Base-by-base conservation (phyloP, 2,797 vertebrate species). In the Carcharodon carcharias region DNA sequence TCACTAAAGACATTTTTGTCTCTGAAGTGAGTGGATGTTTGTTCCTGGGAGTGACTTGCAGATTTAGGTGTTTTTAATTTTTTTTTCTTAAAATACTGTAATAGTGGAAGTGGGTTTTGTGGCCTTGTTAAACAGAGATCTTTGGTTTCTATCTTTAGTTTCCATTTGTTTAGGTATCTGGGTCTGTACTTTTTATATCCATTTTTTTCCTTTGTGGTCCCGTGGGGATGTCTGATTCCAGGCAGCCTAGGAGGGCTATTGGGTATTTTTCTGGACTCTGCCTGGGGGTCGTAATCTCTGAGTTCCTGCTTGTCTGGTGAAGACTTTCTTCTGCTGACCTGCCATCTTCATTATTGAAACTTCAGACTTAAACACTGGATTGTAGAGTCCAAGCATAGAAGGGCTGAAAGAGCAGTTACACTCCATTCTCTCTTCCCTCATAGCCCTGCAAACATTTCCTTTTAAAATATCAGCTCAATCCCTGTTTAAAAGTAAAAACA, bases 91-190 rank as follows among this genome's bases (percentile, higher is more conserved):
- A 89, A 35, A 89, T 31, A 14, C 28, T 85, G 82, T 50, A 85
- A 85, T 85, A 85, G 82, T 85, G 82, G 82, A 85, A 85, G 82
- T 85, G 82, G 82, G 82, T 85, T 89, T 89, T 56, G 56, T 89
- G 56, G 87, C 87, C 54, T 89, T 56, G 56, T 58, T 35, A 58
- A 56, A 58, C 58, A 58, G 87, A 89, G 50, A 89, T 89, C 6
- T 58, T 31, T 28, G 54, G 87, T 85, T 50, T 85, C 82, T 50
- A 85, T 9, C 40, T 85, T 85, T 85, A 58, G 28, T 89, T 58
- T 85, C 82, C 82, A 85, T 85, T 85, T 31, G 31, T 89, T 89
- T 16, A 58, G 87, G 9, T 89, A 89, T 12, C 23, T 58, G 56
- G 87, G 28, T 89, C 87, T 58, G 87, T 31, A 89, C 50, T 58